phyloP scores from a whole-genome alignment of 2,113 vertebrate species.

The Coreoperca whiteheadi region DNA sequence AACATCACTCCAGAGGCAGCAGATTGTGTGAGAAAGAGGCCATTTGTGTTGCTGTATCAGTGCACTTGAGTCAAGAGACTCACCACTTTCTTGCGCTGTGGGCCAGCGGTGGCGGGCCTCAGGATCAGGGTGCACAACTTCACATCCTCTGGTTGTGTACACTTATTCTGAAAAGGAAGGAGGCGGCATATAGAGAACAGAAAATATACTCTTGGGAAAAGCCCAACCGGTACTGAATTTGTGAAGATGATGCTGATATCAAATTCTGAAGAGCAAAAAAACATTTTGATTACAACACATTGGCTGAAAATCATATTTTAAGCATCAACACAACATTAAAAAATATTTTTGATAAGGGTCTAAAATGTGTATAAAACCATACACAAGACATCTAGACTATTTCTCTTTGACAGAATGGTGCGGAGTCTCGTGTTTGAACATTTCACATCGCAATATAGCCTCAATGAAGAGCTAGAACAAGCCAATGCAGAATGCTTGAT shows the following conservation, averaged over 20 bases:
- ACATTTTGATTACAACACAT: background rate
- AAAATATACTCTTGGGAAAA: background rate
- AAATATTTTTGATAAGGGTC: background rate
- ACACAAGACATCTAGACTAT: background rate
- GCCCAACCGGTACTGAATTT: background rate
- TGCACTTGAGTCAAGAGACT: slow-evolving; percentile 34
- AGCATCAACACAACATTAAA: background rate
- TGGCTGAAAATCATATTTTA: background rate
- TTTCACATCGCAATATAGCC: background rate
- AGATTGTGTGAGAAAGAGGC: background rate
- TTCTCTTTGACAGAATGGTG: background rate
- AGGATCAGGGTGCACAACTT: slow-evolving; percentile 83
- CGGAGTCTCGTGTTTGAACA: background rate
- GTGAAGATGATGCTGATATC: background rate
- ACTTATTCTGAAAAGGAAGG: slow-evolving; percentile 79
- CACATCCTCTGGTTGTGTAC: slow-evolving; percentile 85
- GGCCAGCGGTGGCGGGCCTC: slow-evolving; percentile 69
- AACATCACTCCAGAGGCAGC: background rate
- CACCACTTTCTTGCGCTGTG: slow-evolving; percentile 83
- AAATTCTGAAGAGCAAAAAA: background rate
- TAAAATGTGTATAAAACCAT: too few species aligned
- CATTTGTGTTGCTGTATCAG: background rate
- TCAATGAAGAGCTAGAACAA: background rate
- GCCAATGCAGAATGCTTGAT: background rate
- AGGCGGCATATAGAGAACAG: background rate